phyloP scores from a whole-genome alignment of 2,113 vertebrate genomes.

The Centropus unirufus region DNA sequence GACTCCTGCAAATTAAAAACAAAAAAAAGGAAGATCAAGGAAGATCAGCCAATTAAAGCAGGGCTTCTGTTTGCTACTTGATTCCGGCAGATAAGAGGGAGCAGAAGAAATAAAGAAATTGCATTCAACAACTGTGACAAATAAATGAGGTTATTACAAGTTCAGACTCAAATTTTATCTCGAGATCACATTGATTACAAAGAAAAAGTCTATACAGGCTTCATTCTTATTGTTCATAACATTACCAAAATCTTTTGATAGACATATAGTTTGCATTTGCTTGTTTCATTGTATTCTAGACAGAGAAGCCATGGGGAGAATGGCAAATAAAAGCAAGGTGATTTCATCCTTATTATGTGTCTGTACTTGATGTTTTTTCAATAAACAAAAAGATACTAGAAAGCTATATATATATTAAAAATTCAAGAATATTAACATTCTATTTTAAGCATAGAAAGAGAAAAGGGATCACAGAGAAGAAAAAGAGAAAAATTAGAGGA shows the following conservation, averaged over 20 bases:
- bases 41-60: not conserved
- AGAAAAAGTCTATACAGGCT: not conserved
- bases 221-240: not conserved
- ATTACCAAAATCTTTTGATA: not conserved
- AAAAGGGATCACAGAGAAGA: not conserved
- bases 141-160: slow-evolving; percentile 10
- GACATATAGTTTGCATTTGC: not conserved
- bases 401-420: not conserved
- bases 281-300: not conserved
- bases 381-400: not conserved
- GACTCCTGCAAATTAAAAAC: slow-evolving; percentile 33
- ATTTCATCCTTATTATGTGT: not conserved
- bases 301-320: not conserved
- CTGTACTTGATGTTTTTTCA: not conserved
- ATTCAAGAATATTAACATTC: not conserved
- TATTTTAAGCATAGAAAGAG: not conserved
- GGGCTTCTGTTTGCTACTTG: not conserved
- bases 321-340: not conserved
- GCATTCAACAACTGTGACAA: not conserved
- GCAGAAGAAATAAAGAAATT: not conserved
- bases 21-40: not conserved
- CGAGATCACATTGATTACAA: not conserved
- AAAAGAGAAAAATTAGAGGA: not conserved
- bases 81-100: not conserved
- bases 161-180: not conserved